Conservation (phyloP, 1,140 invertebrate species). For the Brachionus koreanus region DNA sequence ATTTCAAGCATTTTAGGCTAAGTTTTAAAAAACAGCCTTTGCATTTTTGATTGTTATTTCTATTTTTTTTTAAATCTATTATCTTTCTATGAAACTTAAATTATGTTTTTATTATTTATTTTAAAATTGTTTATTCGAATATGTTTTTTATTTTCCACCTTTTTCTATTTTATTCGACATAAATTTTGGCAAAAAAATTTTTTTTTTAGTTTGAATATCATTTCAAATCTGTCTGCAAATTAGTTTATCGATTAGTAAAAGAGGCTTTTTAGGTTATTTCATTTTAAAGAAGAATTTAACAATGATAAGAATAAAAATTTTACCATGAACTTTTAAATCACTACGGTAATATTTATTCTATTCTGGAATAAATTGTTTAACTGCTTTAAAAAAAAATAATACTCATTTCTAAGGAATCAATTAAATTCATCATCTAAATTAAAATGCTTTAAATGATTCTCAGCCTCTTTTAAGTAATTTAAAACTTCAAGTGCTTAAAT, state of each 20-base stretch:
- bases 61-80: not conserved
- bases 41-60: not conserved
- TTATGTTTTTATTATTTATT: not conserved
- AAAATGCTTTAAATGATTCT: not conserved
- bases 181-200: not conserved
- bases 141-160: not conserved
- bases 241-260: not conserved
- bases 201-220: not conserved
- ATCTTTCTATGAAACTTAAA: not conserved
- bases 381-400: too few species aligned
- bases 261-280: not conserved
- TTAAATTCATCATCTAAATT: not conserved
- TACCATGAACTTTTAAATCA: too few species aligned
- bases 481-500: not conserved
- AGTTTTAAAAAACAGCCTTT: not conserved
- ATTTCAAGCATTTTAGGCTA: not conserved
- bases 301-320: too few species aligned
- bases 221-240: not conserved
- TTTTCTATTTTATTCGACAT: not conserved
- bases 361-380: too few species aligned
- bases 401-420: not conserved
- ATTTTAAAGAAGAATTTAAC: too few species aligned
- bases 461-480: not conserved
- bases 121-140: not conserved
- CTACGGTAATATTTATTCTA: too few species aligned